These are phyloP conservation scores for Hofmannophila pseudospretella DNA, from an alignment of 2,888 invertebrate genomes.

Conservation along the genomic window DNA sequence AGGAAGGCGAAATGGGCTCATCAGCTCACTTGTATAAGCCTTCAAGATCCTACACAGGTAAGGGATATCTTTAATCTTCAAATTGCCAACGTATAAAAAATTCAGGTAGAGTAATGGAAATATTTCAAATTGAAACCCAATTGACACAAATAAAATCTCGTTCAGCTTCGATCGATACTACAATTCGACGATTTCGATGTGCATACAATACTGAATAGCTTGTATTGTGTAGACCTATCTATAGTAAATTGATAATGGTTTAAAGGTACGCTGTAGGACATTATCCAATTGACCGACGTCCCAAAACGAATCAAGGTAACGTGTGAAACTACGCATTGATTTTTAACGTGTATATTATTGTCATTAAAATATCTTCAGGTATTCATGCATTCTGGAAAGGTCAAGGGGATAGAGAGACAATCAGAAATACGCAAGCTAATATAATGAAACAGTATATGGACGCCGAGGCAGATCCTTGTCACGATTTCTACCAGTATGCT, in stretches of 20 bases:
- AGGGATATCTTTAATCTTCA: background rate
- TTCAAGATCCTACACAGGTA: slow-evolving; percentile 49
- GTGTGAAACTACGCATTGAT: slow-evolving; percentile 8
- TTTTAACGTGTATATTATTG: slow-evolving; percentile 11
- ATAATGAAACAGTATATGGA: slow-evolving; percentile 90
- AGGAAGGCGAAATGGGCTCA: slow-evolving; percentile 65
- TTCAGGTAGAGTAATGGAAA: too few relatives aligned
- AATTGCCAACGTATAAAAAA: background rate
- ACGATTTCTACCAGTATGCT: slow-evolving; percentile 90
- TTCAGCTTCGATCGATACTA: too few relatives aligned
- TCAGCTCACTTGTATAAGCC: slow-evolving; percentile 58
- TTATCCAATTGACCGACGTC: slow-evolving; percentile 43
- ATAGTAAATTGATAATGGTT: slow-evolving; percentile 24
- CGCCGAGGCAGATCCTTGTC: slow-evolving; percentile 83
- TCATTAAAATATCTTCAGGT: slow-evolving; percentile 29
- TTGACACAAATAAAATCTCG: too few relatives aligned
- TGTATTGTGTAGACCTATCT: background rate
- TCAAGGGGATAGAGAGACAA: slow-evolving; percentile 73
- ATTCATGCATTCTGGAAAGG: slow-evolving; percentile 79
- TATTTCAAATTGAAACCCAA: too few relatives aligned
- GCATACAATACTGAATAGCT: background rate
- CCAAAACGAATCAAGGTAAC: slow-evolving; percentile 43
- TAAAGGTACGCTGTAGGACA: slow-evolving; percentile 21
- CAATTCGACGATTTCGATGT: too few relatives aligned
- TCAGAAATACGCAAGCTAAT: slow-evolving; percentile 80